phyloP scores from a whole-genome alignment of 1,140 invertebrate species.

The Drosophila pachea region DNA sequence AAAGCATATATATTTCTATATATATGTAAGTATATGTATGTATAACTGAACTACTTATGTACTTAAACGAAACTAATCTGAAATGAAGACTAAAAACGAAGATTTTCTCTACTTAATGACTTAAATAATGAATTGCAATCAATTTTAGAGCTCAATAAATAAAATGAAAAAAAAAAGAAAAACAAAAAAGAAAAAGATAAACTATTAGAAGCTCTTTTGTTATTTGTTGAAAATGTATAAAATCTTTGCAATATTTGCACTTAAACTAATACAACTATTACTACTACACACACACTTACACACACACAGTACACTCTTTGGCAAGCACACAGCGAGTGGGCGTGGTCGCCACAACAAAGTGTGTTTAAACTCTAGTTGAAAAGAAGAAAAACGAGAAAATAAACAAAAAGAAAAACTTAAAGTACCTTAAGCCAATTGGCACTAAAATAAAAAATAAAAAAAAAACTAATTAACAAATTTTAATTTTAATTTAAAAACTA shows the following conservation, averaged over 20 bases:
- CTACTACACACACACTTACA: slow-evolving; percentile 38
- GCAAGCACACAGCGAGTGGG: no score
- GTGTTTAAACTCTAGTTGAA: slow-evolving; percentile 45
- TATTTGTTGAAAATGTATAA: slow-evolving; percentile 43
- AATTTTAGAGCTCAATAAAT: slow-evolving; percentile 37
- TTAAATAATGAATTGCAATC: slow-evolving; percentile 71
- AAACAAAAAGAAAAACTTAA: slow-evolving; percentile 70
- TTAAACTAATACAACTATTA: slow-evolving; percentile 10
- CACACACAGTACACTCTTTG: slow-evolving; percentile 40
- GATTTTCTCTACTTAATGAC: slow-evolving; percentile 74
- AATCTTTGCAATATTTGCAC: slow-evolving; percentile 68
- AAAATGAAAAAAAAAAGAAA: not conserved
- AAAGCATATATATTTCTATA: not conserved
- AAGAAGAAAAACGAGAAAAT: slow-evolving; percentile 32
- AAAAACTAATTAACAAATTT: slow-evolving; percentile 62
- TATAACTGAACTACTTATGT: slow-evolving; percentile 54
- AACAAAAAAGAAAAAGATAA: not conserved
- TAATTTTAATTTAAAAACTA: slow-evolving; percentile 41
- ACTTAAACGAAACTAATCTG: slow-evolving; percentile 61
- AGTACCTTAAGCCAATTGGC: slow-evolving; percentile 78
- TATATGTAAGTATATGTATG: slow-evolving; percentile 5
- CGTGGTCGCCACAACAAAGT: slow-evolving; percentile 46
- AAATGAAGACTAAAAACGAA: slow-evolving; percentile 70
- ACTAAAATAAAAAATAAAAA: slow-evolving; percentile 76
- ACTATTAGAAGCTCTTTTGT: slow-evolving; percentile 48